Evolutionary conservation across 2,888 invertebrate genomes (phyloP).

Genomic region (Hirtodrosophila cameraria): DNA sequence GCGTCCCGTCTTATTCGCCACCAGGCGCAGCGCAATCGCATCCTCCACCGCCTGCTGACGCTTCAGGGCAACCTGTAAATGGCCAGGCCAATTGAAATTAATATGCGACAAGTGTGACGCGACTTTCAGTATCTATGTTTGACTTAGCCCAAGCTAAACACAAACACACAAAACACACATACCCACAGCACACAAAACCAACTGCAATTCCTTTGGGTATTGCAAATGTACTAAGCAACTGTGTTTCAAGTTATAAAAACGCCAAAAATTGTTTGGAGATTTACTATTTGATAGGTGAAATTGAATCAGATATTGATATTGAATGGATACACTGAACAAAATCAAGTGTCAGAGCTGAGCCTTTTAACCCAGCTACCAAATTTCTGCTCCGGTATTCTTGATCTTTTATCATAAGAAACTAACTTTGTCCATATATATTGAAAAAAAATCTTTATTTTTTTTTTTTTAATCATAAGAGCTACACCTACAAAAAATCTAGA

Average conservation of each 20-base stretch:
- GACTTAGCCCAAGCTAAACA: slow-evolving; percentile 48
- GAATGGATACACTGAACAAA: too few species aligned
- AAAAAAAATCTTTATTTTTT: too few species aligned
- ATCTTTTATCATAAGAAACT: too few species aligned
- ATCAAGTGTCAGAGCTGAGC: too few species aligned
- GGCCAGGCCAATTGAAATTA: slow-evolving; percentile 74
- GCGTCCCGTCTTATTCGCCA: slow-evolving; percentile 92
- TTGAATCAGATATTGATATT: too few species aligned
- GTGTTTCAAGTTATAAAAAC: slow-evolving; percentile 21
- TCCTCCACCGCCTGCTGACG: slow-evolving; percentile 98
- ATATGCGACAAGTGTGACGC: slow-evolving; percentile 74
- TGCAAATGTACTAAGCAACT: neutral
- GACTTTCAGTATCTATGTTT: slow-evolving; percentile 52
- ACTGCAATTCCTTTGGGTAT: slow-evolving; percentile 61
- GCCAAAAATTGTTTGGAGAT: neutral
- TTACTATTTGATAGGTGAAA: neutral
- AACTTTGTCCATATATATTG: too few species aligned
- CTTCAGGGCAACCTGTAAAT: slow-evolving; percentile 93
- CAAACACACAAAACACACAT: slow-evolving; percentile 21
- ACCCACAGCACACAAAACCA: slow-evolving; percentile 21
- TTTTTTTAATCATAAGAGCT: too few species aligned
- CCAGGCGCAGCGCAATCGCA: slow-evolving; percentile 95
- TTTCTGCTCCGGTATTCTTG: too few species aligned
- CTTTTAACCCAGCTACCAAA: too few species aligned
- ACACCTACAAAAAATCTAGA: too few species aligned